Evolutionary conservation across 2,113 vertebrate species (phyloP).

Genomic region (Cyphomyrus discorhynchus): DNA sequence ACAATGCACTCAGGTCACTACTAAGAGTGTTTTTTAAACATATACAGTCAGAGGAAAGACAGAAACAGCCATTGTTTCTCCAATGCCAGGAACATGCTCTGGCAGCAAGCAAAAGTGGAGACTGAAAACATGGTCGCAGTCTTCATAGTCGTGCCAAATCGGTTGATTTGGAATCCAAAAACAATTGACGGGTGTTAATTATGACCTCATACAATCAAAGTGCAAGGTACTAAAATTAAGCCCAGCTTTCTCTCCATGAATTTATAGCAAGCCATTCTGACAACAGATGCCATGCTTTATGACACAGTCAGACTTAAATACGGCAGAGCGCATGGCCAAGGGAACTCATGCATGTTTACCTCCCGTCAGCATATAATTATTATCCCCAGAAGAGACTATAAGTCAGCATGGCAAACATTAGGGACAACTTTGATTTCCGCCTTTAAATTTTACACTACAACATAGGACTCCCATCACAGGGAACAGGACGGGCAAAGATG

Average conservation of each 20-base stretch:
- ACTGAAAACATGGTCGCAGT: neutral
- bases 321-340: neutral
- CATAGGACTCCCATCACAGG: conserved; percentile 17
- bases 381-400: conserved; percentile 10
- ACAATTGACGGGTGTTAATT: neutral
- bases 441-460: conserved; percentile 24
- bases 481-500: conserved; percentile 21
- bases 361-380: neutral
- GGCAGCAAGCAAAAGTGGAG: neutral
- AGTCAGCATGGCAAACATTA: neutral
- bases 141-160: neutral
- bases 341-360: neutral
- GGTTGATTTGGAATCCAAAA: neutral
- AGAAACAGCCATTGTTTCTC: conserved; percentile 7
- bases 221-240: neutral
- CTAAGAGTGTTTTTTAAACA: neutral
- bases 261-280: neutral
- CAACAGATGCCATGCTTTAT: neutral
- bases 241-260: neutral
- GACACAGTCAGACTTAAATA: neutral
- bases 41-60: neutral
- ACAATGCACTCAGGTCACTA: neutral
- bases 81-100: neutral
- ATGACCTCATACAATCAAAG: neutral
- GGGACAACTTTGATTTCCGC: conserved; percentile 9